Conservation (phyloP, 2,888 invertebrate genomes). For the Mystacides longicornis region DNA sequence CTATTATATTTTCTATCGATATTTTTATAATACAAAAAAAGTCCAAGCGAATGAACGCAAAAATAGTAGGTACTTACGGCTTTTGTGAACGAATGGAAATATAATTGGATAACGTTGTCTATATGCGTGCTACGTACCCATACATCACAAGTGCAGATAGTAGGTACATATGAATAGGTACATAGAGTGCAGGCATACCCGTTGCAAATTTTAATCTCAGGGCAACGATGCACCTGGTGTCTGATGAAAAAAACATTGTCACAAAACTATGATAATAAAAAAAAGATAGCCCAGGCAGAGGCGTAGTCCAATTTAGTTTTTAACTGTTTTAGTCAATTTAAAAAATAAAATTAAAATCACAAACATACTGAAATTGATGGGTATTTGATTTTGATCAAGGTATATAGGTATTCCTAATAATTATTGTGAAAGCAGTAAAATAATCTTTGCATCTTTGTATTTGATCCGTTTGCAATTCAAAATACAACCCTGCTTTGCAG, state of each 20-base stretch:
- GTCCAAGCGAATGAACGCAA: conserved; percentile 17
- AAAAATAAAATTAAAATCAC: too few relatives aligned
- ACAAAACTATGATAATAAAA: conserved; percentile 23
- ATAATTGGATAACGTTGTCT: conserved; percentile 26
- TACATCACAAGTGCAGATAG: too few relatives aligned
- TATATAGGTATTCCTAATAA: too few relatives aligned
- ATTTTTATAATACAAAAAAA: background rate
- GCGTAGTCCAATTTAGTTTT: too few relatives aligned
- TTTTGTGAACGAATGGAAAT: conserved; percentile 25
- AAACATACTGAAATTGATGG: too few relatives aligned
- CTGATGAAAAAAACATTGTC: conserved; percentile 19
- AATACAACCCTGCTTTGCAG: too few relatives aligned
- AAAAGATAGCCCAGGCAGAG: conserved; percentile 5
- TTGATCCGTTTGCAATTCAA: too few relatives aligned
- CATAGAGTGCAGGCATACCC: conserved; percentile 8
- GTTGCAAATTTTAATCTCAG: conserved; percentile 25
- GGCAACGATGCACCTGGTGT: conserved; percentile 18
- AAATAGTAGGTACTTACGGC: conserved; percentile 16
- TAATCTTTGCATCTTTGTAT: too few relatives aligned
- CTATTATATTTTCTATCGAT: background rate
- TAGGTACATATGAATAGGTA: background rate
- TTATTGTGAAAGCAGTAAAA: too few relatives aligned
- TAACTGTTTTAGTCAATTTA: too few relatives aligned
- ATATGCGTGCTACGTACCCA: too few relatives aligned
- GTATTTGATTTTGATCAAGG: too few relatives aligned